Evolutionary conservation across 2,888 invertebrate genomes (phyloP).

Genomic region (Mechanitis messenoides): DNA sequence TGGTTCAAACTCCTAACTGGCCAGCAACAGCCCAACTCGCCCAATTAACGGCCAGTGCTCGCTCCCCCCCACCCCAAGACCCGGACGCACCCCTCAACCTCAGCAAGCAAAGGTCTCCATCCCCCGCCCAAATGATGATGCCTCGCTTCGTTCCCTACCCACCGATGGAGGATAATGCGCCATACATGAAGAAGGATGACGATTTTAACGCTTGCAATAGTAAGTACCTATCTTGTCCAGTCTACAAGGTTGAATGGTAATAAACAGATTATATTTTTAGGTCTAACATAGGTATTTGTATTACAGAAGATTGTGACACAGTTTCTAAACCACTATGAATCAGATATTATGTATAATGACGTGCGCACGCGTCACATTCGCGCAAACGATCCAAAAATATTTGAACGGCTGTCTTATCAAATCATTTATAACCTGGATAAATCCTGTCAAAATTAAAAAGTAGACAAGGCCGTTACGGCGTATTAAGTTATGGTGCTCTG

Average conservation of each 20-base stretch:
- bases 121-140: constrained; percentile 76
- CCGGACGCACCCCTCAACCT: constrained; percentile 92
- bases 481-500: background rate
- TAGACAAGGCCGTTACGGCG: constrained; percentile 9
- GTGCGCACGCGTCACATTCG: constrained; percentile 40
- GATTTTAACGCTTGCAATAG: constrained; percentile 65
- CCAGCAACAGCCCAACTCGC: constrained; percentile 83
- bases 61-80: constrained; percentile 79
- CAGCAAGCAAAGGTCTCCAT: constrained; percentile 87
- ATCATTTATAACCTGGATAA: constrained; percentile 43
- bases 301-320: constrained; percentile 11
- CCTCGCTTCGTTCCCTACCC: constrained; percentile 72
- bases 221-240: constrained; percentile 39
- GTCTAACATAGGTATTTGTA: background rate
- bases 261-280: background rate
- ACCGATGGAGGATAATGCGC: constrained; percentile 58
- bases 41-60: constrained; percentile 78
- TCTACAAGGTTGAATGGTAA: too few species aligned
- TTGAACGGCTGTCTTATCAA: constrained; percentile 48
- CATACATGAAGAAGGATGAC: constrained; percentile 67
- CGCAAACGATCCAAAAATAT: constrained; percentile 52
- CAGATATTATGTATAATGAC: constrained; percentile 40
- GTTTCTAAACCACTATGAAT: constrained; percentile 32
- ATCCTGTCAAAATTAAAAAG: constrained; percentile 15
- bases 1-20: constrained; percentile 78